Conservation (phyloP, 2,113 vertebrate genomes). For the Butorides virescens region DNA sequence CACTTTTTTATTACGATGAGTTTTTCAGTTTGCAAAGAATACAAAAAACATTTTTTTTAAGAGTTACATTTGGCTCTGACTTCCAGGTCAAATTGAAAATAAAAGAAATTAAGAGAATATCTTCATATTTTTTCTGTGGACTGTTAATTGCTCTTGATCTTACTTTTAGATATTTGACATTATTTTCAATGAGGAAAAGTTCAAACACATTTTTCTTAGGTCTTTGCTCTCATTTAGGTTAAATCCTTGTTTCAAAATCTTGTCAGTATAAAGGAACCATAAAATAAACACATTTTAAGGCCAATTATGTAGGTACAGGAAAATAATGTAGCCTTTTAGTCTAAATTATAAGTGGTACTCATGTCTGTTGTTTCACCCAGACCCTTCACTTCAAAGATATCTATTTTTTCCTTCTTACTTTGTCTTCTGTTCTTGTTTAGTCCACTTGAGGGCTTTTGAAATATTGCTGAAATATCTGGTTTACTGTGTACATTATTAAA, state of each 20-base stretch:
- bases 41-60: not conserved
- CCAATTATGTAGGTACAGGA: not conserved
- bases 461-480: not conserved
- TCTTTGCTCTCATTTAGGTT: not conserved
- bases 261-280: not conserved
- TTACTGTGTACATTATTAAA: not conserved
- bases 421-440: not conserved
- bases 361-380: not conserved
- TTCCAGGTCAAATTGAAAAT: not conserved
- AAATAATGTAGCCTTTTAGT: not conserved
- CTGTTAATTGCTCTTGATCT: not conserved
- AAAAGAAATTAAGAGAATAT: not conserved
- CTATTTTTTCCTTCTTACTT: not conserved
- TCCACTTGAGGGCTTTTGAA: not conserved
- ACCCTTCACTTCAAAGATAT: not conserved
- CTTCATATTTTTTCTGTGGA: not conserved
- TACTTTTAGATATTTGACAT: not conserved
- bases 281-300: not conserved
- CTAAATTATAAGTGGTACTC: not conserved
- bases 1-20: not conserved
- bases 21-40: not conserved
- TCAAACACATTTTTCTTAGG: not conserved
- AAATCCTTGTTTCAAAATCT: not conserved
- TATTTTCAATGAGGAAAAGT: not conserved
- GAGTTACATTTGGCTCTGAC: not conserved